Evolutionary conservation across 2,888 invertebrate species (phyloP).

Genomic region (Polyploca ridens): DNA sequence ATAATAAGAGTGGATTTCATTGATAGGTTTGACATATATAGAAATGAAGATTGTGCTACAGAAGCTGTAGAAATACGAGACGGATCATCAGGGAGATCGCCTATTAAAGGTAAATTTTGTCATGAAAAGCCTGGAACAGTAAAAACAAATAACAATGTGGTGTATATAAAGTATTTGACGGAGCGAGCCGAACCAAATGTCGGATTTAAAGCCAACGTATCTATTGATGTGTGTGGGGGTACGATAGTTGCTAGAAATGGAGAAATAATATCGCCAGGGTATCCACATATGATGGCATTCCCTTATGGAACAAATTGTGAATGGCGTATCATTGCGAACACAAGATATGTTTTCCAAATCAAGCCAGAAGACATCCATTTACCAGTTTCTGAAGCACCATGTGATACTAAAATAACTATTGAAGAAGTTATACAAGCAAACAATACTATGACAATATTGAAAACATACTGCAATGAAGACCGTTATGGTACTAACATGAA

Average conservation of each 20-base stretch:
- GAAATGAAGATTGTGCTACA: slow-evolving; percentile 51
- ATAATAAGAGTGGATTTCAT: slow-evolving; percentile 90
- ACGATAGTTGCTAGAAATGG: slow-evolving; percentile 85
- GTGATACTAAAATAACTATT: slow-evolving; percentile 66
- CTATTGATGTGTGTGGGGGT: slow-evolving; percentile 87
- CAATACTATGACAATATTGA: slow-evolving; percentile 51
- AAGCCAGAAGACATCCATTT: slow-evolving; percentile 53
- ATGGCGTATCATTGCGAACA: slow-evolving; percentile 86
- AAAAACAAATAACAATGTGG: slow-evolving; percentile 86
- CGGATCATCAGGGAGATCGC: slow-evolving; percentile 90
- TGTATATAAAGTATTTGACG: slow-evolving; percentile 90
- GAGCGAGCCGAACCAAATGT: slow-evolving; percentile 88
- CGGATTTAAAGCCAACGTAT: slow-evolving; percentile 90
- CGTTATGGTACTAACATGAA: slow-evolving; percentile 19
- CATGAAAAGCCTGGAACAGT: slow-evolving; percentile 85
- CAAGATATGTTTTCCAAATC: slow-evolving; percentile 50
- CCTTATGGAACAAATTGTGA: slow-evolving; percentile 86
- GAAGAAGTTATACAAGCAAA: slow-evolving; percentile 59
- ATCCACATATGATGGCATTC: slow-evolving; percentile 83
- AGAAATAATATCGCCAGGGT: slow-evolving; percentile 87
- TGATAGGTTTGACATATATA: slow-evolving; percentile 88
- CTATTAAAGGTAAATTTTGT: slow-evolving; percentile 87
- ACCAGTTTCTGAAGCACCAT: slow-evolving; percentile 56
- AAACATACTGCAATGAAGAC: slow-evolving; percentile 55
- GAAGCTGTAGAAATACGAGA: slow-evolving; percentile 93